phyloP scores from a whole-genome alignment of 1,140 invertebrate genomes.

The Calycopis cecrops region DNA sequence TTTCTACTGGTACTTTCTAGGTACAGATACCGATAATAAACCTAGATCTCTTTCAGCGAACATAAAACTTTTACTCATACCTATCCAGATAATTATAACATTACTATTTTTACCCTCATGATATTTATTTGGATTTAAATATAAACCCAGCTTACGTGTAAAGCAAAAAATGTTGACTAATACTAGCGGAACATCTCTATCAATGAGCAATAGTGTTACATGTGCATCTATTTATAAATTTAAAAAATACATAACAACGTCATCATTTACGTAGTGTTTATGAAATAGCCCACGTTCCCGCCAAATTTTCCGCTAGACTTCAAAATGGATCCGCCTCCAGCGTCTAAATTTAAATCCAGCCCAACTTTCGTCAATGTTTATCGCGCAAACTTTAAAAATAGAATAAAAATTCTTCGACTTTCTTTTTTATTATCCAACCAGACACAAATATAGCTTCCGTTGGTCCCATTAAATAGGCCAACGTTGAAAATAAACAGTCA shows the following conservation, averaged over 20 bases:
- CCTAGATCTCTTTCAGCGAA: too few species aligned
- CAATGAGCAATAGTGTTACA: background rate
- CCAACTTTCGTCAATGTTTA: background rate
- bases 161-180: too few species aligned
- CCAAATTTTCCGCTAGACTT: background rate
- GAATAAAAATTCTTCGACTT: background rate
- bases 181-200: background rate
- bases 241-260: background rate
- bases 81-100: too few species aligned
- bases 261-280: background rate
- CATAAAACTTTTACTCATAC: too few species aligned
- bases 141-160: too few species aligned
- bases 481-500: constrained; percentile 5
- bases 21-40: too few species aligned
- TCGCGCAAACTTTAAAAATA: background rate
- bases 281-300: background rate
- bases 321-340: constrained; percentile 5
- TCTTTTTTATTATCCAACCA: constrained; percentile 3
- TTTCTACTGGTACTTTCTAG: too few species aligned
- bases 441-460: background rate
- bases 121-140: too few species aligned
- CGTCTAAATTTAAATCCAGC: constrained; percentile 4
- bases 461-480: background rate
- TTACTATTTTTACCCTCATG: too few species aligned
- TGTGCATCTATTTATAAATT: constrained; percentile 1